Evolutionary conservation across 1,140 invertebrate species (phyloP).

Genomic region (Andricus grossulariae): DNA sequence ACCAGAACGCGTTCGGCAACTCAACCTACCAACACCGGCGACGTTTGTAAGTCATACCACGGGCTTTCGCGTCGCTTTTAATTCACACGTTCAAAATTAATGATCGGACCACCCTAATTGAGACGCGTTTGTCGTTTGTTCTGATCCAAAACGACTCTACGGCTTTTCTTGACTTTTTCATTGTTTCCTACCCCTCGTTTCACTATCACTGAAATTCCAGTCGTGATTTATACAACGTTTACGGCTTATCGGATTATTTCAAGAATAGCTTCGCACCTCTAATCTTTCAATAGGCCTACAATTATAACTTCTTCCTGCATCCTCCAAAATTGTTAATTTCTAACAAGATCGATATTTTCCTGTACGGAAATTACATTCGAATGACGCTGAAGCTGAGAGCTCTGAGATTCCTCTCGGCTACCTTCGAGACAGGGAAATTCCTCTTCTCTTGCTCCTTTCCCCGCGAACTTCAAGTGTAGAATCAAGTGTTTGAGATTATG

Average conservation of each 20-base stretch:
- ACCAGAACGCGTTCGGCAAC: slow-evolving; percentile 70
- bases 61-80: slow-evolving; percentile 63
- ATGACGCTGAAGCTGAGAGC: slow-evolving; percentile 44
- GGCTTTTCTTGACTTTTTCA: slow-evolving; percentile 12
- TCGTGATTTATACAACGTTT: neutral
- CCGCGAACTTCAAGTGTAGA: slow-evolving; percentile 53
- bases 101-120: slow-evolving; percentile 55
- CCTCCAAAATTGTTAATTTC: neutral
- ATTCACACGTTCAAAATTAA: slow-evolving; percentile 65
- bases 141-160: neutral
- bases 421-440: slow-evolving; percentile 33
- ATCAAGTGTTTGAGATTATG: slow-evolving; percentile 76
- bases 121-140: slow-evolving; percentile 51
- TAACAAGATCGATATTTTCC: slow-evolving; percentile 36
- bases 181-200: neutral
- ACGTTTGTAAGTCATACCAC: slow-evolving; percentile 68
- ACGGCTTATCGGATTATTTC: no score
- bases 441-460: slow-evolving; percentile 37
- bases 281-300: no score
- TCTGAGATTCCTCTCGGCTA: slow-evolving; percentile 49
- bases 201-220: neutral
- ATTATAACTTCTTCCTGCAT: no score
- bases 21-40: slow-evolving; percentile 61
- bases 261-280: no score
- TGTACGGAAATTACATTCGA: slow-evolving; percentile 46